Evolutionary conservation across 1,140 invertebrate species (phyloP).

Genomic region (Trichonephila inaurata): DNA sequence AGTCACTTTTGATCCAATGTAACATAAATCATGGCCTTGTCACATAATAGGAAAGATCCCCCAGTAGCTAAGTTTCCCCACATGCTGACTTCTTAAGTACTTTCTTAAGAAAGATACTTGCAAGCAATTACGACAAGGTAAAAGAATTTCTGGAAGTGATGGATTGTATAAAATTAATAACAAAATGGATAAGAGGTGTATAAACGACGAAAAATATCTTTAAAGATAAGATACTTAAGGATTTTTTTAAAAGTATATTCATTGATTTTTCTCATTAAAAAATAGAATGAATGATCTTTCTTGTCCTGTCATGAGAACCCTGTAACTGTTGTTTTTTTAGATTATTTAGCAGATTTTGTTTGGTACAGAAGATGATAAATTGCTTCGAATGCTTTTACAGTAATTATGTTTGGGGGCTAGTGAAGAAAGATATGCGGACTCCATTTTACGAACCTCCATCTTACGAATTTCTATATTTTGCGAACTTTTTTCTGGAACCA

Average conservation of each 20-base stretch:
- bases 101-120: not conserved
- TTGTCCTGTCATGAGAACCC: too few species aligned
- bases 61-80: not conserved
- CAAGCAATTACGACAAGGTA: not conserved
- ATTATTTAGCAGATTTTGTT: too few species aligned
- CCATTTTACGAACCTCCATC: too few species aligned
- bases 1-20: slow-evolving; percentile 42
- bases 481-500: too few species aligned
- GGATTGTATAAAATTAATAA: not conserved
- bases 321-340: too few species aligned
- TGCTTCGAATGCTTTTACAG: too few species aligned
- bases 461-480: too few species aligned
- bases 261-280: slow-evolving; percentile 30
- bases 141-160: not conserved
- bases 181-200: too few species aligned
- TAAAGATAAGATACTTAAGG: not conserved
- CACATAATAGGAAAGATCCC: not conserved
- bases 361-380: too few species aligned
- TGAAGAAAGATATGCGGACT: too few species aligned
- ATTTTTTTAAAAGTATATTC: not conserved
- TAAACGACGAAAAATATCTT: too few species aligned
- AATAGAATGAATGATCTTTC: not conserved
- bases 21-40: slow-evolving; percentile 48
- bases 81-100: not conserved
- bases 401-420: too few species aligned